Evolutionary conservation across 2,888 invertebrate genomes (phyloP).

Genomic region (Orthonychiurus folsomi): DNA sequence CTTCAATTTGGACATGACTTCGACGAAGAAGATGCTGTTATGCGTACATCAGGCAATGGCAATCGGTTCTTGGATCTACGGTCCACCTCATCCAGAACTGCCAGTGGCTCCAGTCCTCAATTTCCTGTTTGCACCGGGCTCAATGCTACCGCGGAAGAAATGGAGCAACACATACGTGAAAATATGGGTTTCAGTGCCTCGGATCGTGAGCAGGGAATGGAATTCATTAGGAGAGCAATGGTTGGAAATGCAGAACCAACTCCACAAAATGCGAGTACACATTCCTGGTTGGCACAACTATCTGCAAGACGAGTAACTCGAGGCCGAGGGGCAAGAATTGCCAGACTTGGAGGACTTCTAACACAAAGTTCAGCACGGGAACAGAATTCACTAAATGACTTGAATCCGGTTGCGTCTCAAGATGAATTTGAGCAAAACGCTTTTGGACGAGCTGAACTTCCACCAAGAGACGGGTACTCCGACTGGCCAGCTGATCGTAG

Average conservation of each 20-base stretch:
- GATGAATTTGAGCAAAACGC: not conserved
- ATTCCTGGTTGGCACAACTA: not conserved
- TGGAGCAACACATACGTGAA: conserved; percentile 12
- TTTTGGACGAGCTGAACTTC: not conserved
- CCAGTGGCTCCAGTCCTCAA: not conserved
- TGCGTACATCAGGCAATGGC: too few relatives aligned
- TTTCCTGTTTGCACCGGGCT: conserved; percentile 1
- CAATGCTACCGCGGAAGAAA: conserved; percentile 2
- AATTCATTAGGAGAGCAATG: conserved; percentile 12
- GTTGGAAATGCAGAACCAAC: not conserved
- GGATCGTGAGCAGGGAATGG: conserved; percentile 21
- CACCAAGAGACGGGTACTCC: not conserved
- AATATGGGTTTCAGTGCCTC: not conserved
- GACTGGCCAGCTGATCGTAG: not conserved
- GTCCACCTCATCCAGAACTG: too few relatives aligned
- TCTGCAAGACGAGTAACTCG: not conserved
- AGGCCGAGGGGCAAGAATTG: not conserved
- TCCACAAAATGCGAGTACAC: not conserved
- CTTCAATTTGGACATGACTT: too few relatives aligned
- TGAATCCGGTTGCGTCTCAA: not conserved
- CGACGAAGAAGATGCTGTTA: too few relatives aligned
- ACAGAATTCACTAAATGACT: not conserved
- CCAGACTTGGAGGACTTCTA: not conserved
- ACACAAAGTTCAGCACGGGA: not conserved
- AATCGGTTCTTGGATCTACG: too few relatives aligned